Conservation (phyloP, 2,113 vertebrate species). For the Myrmophylax atrothorax region DNA sequence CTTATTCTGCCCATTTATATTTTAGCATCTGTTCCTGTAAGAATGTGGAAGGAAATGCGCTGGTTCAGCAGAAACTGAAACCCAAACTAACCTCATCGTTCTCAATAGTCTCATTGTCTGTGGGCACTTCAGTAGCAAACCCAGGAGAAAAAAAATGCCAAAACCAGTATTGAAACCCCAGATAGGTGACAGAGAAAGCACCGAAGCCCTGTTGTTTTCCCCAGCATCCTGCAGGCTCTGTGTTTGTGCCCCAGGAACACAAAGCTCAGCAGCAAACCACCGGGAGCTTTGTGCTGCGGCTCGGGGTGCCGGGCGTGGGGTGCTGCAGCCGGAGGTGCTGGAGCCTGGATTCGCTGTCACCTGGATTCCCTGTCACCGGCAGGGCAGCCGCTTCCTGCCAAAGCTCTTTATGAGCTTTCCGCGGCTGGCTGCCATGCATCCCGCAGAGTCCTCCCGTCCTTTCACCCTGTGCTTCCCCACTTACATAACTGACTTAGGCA, state of each 20-base stretch:
- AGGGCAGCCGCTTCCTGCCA: not conserved
- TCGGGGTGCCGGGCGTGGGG: rapidly evolving
- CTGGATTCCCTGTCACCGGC: not conserved
- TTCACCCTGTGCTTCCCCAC: constrained; percentile 22
- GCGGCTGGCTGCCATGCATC: not conserved
- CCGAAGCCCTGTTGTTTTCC: not conserved
- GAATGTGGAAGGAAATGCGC: constrained; percentile 25
- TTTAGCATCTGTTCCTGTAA: constrained; percentile 6
- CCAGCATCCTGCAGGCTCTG: not conserved
- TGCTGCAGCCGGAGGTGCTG: rapidly evolving
- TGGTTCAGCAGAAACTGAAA: constrained; percentile 50
- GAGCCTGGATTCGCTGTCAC: not conserved
- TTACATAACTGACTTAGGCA: constrained; percentile 40
- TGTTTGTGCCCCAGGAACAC: rapidly evolving
- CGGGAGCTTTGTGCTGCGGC: not conserved
- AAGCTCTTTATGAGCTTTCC: constrained; percentile 59
- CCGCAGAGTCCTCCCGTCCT: not conserved
- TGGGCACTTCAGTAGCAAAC: not conserved
- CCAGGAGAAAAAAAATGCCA: not conserved
- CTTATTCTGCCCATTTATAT: not conserved
- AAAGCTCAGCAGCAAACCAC: not conserved
- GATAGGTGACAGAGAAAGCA: not conserved
- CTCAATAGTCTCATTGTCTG: not conserved
- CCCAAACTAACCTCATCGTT: not conserved
- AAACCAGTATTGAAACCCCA: not conserved